Evolutionary conservation across 2,888 invertebrate species (phyloP).

Genomic region (Pseudococcus longispinus): DNA sequence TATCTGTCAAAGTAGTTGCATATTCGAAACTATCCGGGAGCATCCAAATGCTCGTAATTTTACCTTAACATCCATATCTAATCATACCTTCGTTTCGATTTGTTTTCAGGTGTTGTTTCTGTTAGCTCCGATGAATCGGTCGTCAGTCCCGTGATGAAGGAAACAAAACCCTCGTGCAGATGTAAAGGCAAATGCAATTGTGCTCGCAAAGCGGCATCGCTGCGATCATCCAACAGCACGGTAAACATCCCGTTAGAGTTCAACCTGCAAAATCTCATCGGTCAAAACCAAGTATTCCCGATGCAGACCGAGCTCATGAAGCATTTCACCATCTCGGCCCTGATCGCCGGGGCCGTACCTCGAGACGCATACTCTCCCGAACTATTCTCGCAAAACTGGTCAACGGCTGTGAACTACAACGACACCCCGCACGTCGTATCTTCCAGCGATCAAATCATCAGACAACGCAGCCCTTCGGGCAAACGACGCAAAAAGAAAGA

Average conservation of each 20-base stretch:
- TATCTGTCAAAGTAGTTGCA: neutral
- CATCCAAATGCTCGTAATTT: neutral
- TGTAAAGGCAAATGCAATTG: neutral
- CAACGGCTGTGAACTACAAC: neutral
- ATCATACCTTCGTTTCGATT: neutral
- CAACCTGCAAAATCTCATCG: neutral
- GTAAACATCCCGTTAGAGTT: constrained; percentile 1
- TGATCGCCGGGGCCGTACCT: neutral
- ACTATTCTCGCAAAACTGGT: neutral
- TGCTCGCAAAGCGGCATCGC: neutral
- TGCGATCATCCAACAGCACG: neutral
- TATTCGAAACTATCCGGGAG: neutral
- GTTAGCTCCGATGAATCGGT: constrained; percentile 7
- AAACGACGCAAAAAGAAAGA: constrained; percentile 7
- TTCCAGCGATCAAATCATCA: constrained; percentile 4
- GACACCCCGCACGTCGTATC: neutral
- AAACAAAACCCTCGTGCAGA: neutral
- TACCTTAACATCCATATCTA: neutral
- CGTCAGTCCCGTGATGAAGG: constrained; percentile 18
- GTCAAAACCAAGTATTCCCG: constrained; percentile 6
- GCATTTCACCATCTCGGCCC: neutral
- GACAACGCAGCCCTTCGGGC: neutral
- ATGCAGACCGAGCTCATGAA: neutral
- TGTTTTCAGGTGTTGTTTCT: neutral
- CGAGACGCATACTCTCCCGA: neutral